Evolutionary conservation across 1,140 invertebrate species (phyloP), one percentile per base, ranked within the genome.

Genomic region (Eurytemora carolleeae): DNA sequence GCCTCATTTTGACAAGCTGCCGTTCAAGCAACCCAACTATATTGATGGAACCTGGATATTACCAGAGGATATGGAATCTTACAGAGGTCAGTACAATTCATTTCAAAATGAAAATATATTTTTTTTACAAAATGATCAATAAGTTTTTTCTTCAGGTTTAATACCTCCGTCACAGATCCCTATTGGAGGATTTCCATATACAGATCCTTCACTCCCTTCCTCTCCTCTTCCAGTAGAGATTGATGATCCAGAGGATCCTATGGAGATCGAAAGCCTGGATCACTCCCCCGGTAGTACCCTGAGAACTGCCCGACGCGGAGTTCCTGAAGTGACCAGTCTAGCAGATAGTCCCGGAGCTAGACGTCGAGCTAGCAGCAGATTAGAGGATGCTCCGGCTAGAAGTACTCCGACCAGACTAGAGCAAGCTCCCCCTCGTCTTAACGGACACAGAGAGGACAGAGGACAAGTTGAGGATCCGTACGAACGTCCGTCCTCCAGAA

Each of bases 231-330:
- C 31, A 44, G 31, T 44, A 7, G 31, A 44, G 31, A n/a, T 44
- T 12, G 31, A 44, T n/a, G 31, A 44, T 12, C n/a, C 31, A 44
- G 7, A 7, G n/a, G 31, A 44, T 7, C 31, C 31, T 12, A 44
- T 59, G 12, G 26, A 59, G 18, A 24, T 59, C 1, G 58, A 59
- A 25, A 25, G 22, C 3, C n/a, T 59, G 58, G 58, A 59, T 16
- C n/a, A 25, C 26, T 24, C 22, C 3, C 58, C 58, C 16, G 58
- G 58, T 19, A 59, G 31, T 25, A 59, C 58, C 1, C 26, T 59
- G 18, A 24, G 58, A 18, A 20, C 55, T 1, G 31, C 31, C 31
- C 31, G 31, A 44, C 31, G 31, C 31, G 31, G 31, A 7, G n/a
- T 12, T 7, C 31, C 31, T 44, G 31, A 44, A n/a, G 31, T 44